These are phyloP conservation scores for Xanthia togata DNA, from an alignment of 2,888 invertebrate species.

Conservation along the genomic window DNA sequence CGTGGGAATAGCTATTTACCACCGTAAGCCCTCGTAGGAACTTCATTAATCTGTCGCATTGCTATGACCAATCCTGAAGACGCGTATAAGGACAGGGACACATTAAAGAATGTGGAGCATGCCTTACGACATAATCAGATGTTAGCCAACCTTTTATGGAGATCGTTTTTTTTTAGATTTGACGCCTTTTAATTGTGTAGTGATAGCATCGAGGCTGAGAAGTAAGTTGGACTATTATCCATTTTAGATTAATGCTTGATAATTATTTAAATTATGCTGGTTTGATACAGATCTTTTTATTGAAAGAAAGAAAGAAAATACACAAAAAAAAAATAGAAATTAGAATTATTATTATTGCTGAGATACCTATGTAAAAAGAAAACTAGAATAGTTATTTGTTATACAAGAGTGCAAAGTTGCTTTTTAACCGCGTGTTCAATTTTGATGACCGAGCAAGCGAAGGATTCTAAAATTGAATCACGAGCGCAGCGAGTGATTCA, in stretches of 20 bases:
- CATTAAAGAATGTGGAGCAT: conserved; percentile 61
- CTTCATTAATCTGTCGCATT: conserved; percentile 62
- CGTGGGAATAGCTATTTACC: conserved; percentile 62
- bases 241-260: conserved; percentile 12
- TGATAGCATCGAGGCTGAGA: conserved; percentile 27
- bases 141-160: conserved; percentile 51
- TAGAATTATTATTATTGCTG: too few species aligned
- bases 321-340: too few species aligned
- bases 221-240: conserved; percentile 13
- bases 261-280: conserved; percentile 33
- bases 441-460: too few species aligned
- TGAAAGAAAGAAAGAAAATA: too few species aligned
- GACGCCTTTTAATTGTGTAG: conserved; percentile 61
- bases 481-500: too few species aligned
- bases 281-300: conserved; percentile 26
- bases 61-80: conserved; percentile 56
- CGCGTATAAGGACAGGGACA: conserved; percentile 61
- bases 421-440: too few species aligned
- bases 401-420: too few species aligned
- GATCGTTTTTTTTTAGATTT: conserved; percentile 39
- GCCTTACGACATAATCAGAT: conserved; percentile 66
- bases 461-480: too few species aligned
- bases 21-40: conserved; percentile 48
- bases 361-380: not conserved
- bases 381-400: too few species aligned